A percentile compares a stretch with the other conserved stretches of the same genome.
Evolutionary conservation across 2,797 vertebrate genomes (phyloP).

Genomic region (Meriones psammophilus): DNA sequence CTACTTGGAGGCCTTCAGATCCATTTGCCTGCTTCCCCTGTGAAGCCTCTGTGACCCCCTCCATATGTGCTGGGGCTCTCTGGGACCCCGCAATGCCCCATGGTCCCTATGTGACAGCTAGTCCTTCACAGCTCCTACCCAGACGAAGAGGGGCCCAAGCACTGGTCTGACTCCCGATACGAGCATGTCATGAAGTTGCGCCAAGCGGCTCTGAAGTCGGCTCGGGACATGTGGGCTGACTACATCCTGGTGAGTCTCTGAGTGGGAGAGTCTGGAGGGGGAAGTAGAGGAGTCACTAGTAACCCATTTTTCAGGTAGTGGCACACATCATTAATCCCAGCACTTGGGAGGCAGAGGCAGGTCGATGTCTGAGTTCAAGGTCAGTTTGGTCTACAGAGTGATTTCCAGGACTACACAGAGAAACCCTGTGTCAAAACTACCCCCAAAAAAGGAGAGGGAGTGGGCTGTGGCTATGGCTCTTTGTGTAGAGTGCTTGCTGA

Average conservation of each 20-base stretch:
- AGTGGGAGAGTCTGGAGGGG: background rate
- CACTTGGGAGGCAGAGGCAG: background rate
- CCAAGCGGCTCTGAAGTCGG: conserved; percentile 93
- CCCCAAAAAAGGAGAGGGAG: too few relatives aligned
- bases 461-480: background rate
- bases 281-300: background rate
- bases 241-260: conserved; percentile 93
- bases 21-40: background rate
- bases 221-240: conserved; percentile 96
- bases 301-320: background rate
- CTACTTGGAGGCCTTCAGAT: background rate
- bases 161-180: conserved; percentile 93
- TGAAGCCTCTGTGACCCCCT: background rate
- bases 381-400: background rate
- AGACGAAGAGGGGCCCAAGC: conserved; percentile 94
- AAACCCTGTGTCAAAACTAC: background rate
- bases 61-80: background rate
- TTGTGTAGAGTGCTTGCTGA: background rate
- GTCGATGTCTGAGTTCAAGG: background rate
- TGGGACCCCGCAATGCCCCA: background rate
- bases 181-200: conserved; percentile 96
- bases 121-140: conserved; percentile 88
- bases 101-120: background rate
- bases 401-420: background rate
- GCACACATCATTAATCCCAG: background rate